Evolutionary conservation across 2,113 vertebrate species (phyloP).

Genomic region (Callionymus lyra): DNA sequence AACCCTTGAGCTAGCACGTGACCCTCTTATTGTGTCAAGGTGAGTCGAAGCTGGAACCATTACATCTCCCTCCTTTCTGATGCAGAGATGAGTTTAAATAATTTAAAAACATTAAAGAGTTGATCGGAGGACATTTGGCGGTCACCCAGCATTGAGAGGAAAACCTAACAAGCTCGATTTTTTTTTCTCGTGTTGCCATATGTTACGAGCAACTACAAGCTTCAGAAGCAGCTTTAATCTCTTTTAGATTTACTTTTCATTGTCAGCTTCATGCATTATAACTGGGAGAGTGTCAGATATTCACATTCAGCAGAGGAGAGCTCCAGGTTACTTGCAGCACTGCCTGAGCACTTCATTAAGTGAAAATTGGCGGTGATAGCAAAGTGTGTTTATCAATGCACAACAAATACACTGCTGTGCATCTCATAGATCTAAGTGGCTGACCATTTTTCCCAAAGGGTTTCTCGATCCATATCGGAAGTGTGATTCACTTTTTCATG

Average conservation of each 20-base stretch:
- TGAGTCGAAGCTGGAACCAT: too few species aligned
- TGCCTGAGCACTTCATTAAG: too few species aligned
- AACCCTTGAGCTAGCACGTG: conserved; percentile 12
- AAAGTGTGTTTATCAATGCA: too few species aligned
- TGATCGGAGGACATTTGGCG: neutral
- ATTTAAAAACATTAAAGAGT: conserved; percentile 3
- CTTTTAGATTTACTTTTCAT: neutral
- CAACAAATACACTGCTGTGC: too few species aligned
- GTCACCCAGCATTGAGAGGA: neutral
- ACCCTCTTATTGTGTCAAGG: neutral
- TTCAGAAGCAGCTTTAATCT: neutral
- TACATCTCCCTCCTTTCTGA: neutral
- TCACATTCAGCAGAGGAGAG: conserved; percentile 1
- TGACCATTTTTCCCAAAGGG: too few species aligned
- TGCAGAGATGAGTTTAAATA: conserved; percentile 1
- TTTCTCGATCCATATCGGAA: too few species aligned
- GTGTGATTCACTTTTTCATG: too few species aligned
- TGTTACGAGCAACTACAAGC: neutral
- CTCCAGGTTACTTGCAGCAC: neutral
- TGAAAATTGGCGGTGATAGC: too few species aligned
- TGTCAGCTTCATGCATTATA: neutral
- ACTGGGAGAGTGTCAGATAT: neutral
- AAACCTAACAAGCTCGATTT: neutral
- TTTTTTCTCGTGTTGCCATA: neutral
- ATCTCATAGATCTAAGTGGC: too few species aligned